Percentiles rank a stretch among this genome's conserved stretches.
These are phyloP conservation scores for Mastomys natalensis DNA, from an alignment of 2,113 vertebrate genomes.

Conservation along the genomic window DNA sequence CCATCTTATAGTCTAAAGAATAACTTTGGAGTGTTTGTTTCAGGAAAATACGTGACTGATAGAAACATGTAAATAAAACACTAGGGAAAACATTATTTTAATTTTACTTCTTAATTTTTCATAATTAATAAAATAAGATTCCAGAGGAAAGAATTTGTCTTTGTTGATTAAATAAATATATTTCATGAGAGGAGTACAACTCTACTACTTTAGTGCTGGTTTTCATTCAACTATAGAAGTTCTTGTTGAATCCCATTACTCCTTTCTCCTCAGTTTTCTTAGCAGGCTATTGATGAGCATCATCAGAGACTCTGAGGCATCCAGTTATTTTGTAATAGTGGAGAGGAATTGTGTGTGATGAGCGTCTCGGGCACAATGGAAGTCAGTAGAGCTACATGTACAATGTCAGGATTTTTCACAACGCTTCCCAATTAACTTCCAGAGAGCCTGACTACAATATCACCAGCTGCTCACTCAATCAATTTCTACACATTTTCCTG, in stretches of 20 bases:
- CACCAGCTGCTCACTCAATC: slow-evolving; percentile 83
- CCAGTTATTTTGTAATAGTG: slow-evolving; percentile 68
- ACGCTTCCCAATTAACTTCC: slow-evolving; percentile 83
- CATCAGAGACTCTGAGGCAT: slow-evolving; percentile 61
- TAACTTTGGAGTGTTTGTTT: background rate
- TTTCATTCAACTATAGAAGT: slow-evolving; percentile 60
- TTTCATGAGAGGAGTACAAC: slow-evolving; percentile 27
- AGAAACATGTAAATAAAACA: background rate
- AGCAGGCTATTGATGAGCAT: slow-evolving; percentile 59
- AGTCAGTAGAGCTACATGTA: slow-evolving; percentile 76
- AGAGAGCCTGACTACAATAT: slow-evolving; percentile 80
- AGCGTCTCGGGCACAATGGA: slow-evolving; percentile 78
- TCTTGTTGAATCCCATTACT: background rate
- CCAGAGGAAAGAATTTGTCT: background rate
- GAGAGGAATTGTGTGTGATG: slow-evolving; percentile 67
- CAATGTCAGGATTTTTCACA: slow-evolving; percentile 79
- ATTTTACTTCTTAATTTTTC: slow-evolving; percentile 24
- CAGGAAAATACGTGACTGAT: background rate
- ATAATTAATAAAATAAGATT: background rate
- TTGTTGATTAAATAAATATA: background rate
- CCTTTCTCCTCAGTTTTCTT: slow-evolving; percentile 41
- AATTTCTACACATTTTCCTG: slow-evolving; percentile 79
- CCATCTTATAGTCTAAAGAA: background rate
- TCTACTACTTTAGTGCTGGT: background rate
- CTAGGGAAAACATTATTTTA: background rate